These are phyloP conservation scores for Anabas testudineus DNA, from an alignment of 2,797 vertebrate genomes.

Conservation along the genomic window DNA sequence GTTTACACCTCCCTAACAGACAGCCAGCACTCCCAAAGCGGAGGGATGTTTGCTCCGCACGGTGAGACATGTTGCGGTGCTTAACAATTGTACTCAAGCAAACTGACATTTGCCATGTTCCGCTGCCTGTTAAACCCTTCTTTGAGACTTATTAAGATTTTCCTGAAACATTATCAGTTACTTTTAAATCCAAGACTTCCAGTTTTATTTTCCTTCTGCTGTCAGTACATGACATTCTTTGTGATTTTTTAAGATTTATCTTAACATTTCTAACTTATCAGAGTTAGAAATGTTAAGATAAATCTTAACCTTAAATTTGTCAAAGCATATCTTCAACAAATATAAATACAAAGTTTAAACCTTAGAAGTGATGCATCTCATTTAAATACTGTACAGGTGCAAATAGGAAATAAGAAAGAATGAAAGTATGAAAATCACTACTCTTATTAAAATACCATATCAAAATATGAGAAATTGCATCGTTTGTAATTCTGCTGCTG, in stretches of 20 bases:
- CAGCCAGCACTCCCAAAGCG: constrained; percentile 63
- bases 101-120: background rate
- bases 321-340: too few relatives aligned
- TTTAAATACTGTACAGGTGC: background rate
- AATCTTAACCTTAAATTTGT: too few relatives aligned
- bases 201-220: background rate
- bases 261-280: background rate
- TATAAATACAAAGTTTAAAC: background rate
- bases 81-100: background rate
- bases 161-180: constrained; percentile 1
- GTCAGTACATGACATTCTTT: background rate
- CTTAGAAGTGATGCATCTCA: constrained; percentile 12
- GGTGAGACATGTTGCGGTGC: background rate
- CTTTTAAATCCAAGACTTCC: background rate
- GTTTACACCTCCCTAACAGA: constrained; percentile 79
- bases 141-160: background rate
- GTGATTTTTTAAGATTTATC: background rate
- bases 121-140: background rate
- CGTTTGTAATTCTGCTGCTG: background rate
- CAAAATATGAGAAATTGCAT: background rate
- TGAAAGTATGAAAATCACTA: too few relatives aligned
- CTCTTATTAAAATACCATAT: constrained; percentile 3
- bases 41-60: constrained; percentile 37
- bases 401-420: background rate
- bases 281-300: too few relatives aligned